Conservation (phyloP, 2,888 invertebrate genomes). For the Nemurella pictetii region DNA sequence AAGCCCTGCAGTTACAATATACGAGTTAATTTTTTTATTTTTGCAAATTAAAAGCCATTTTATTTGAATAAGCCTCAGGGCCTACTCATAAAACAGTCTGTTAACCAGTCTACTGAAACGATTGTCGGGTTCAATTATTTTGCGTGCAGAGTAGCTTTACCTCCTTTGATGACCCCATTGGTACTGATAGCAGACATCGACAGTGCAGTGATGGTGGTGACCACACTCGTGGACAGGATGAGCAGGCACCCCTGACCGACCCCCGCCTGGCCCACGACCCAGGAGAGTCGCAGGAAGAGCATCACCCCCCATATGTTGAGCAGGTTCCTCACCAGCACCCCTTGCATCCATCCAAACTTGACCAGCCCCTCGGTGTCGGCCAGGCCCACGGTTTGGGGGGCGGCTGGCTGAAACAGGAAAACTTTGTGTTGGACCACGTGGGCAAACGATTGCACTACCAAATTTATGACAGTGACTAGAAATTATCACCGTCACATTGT, state of each 20-base stretch:
- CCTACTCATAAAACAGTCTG: too few species aligned
- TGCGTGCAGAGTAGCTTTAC: too few species aligned
- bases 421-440: too few species aligned
- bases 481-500: too few species aligned
- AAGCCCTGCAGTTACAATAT: background rate
- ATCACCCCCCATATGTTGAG: conserved; percentile 99
- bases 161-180: conserved; percentile 96
- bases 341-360: conserved; percentile 97
- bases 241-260: conserved; percentile 75
- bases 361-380: conserved; percentile 59
- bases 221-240: conserved; percentile 79
- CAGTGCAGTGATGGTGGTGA: conserved; percentile 88
- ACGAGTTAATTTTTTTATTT: background rate
- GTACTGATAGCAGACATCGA: conserved; percentile 99
- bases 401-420: conserved; percentile 4
- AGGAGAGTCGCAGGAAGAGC: conserved; percentile 93
- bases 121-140: too few species aligned
- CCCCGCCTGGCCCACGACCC: conserved; percentile 97
- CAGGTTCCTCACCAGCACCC: conserved; percentile 91
- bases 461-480: too few species aligned
- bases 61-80: too few species aligned
- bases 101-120: too few species aligned
- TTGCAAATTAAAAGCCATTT: background rate
- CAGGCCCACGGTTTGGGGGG: conserved; percentile 48
- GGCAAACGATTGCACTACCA: too few species aligned